These are phyloP conservation scores for Muscina levida DNA, from an alignment of 2,888 invertebrate species.

Conservation along the genomic window DNA sequence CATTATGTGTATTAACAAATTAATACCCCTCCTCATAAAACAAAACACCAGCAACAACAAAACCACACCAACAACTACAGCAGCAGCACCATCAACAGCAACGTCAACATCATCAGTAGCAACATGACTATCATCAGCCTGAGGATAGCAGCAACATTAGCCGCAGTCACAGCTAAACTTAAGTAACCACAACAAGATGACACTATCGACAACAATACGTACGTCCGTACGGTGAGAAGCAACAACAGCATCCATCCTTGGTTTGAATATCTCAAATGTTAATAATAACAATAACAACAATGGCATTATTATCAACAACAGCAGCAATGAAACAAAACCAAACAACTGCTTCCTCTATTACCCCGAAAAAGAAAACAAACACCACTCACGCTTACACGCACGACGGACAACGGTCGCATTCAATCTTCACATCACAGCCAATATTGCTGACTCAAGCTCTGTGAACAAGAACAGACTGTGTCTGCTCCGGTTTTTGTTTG, in stretches of 20 bases:
- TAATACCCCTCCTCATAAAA: constrained; percentile 46
- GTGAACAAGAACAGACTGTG: constrained; percentile 34
- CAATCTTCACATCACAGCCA: neutral
- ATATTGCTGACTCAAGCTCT: constrained; percentile 58
- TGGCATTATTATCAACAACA: neutral
- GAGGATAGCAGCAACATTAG: neutral
- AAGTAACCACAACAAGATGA: constrained; percentile 59
- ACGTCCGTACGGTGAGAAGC: no score
- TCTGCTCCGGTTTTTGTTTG: constrained; percentile 38
- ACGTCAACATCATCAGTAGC: neutral
- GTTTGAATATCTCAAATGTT: constrained; percentile 7
- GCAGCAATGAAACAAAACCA: constrained; percentile 29
- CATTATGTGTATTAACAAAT: constrained; percentile 58
- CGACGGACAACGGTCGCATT: neutral
- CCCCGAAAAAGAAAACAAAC: constrained; percentile 42
- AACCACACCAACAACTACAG: constrained; percentile 15
- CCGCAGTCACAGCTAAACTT: constrained; percentile 18
- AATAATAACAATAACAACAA: constrained; percentile 29
- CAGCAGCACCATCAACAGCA: neutral
- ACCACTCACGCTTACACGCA: constrained; percentile 5
- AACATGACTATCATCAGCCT: constrained; percentile 29
- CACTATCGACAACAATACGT: constrained; percentile 51
- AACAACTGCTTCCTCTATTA: constrained; percentile 64
- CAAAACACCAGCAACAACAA: constrained; percentile 42
- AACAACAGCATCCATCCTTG: constrained; percentile 28